A percentile compares a stretch with the other conserved stretches of the same genome.
These are phyloP conservation scores for Typhlichthys eigenmanni DNA, from an alignment of 2,797 vertebrate genomes.

Conservation along the genomic window DNA sequence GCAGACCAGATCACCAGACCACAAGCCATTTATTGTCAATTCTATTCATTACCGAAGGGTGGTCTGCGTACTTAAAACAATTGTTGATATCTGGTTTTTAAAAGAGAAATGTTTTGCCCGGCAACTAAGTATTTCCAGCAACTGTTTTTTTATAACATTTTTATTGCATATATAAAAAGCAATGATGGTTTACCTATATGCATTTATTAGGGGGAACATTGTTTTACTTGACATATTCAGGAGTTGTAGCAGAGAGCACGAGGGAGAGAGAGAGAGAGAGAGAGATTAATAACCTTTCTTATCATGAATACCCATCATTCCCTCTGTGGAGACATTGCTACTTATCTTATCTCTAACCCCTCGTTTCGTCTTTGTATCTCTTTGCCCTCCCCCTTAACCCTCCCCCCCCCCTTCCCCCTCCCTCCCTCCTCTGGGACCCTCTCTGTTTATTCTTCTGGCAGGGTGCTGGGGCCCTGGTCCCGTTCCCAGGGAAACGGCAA, in stretches of 20 bases:
- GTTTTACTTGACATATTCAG: too few species aligned
- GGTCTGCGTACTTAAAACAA: too few species aligned
- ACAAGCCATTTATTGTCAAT: background rate
- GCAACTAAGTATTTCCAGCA: too few species aligned
- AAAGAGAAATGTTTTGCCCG: too few species aligned
- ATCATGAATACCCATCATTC: background rate
- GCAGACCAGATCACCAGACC: background rate
- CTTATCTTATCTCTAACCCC: background rate
- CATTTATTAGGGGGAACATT: too few species aligned
- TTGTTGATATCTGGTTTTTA: too few species aligned
- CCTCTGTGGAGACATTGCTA: background rate
- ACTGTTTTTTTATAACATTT: too few species aligned
- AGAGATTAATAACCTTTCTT: too few species aligned
- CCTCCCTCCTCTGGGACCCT: conserved; percentile 41
- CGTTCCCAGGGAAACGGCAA: conserved; percentile 77
- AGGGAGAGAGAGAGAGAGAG: too few species aligned
- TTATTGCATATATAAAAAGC: too few species aligned
- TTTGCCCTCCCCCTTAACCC: conserved; percentile 29
- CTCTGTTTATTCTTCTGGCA: conserved; percentile 77
- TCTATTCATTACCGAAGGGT: background rate
- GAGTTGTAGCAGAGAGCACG: too few species aligned
- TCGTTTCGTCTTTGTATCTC: conserved; percentile 7
- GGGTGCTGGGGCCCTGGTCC: conserved; percentile 65
- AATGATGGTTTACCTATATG: too few species aligned
- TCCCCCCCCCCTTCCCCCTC: conserved; percentile 33